A percentile compares a stretch with the other conserved stretches of the same genome.
Evolutionary conservation across 2,888 invertebrate species (phyloP).

Genomic region (Drosophila meridiana): DNA sequence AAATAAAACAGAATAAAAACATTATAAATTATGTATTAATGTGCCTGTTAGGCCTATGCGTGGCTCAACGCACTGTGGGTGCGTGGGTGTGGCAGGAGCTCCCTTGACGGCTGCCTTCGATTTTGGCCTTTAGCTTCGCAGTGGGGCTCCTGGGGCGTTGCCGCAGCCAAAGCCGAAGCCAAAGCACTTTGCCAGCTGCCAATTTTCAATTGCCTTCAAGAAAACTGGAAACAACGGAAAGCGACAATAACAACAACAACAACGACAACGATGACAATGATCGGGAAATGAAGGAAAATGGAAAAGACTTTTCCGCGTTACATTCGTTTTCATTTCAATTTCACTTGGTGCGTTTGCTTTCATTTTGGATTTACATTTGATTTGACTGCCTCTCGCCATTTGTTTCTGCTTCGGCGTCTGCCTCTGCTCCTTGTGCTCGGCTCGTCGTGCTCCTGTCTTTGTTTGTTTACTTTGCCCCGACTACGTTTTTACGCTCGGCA

Average conservation of each 20-base stretch:
- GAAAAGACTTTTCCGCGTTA: constrained; percentile 49
- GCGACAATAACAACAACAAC: constrained; percentile 31
- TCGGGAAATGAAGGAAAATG: constrained; percentile 53
- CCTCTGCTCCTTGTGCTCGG: background rate
- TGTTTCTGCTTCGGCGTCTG: constrained; percentile 16
- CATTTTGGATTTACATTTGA: constrained; percentile 80
- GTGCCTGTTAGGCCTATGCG: constrained; percentile 72
- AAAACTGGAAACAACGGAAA: constrained; percentile 48
- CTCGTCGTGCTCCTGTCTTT: constrained; percentile 10
- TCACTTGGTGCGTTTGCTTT: constrained; percentile 72
- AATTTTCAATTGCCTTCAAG: constrained; percentile 76
- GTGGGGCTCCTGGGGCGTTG: constrained; percentile 28
- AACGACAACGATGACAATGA: constrained; percentile 16
- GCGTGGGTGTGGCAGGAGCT: constrained; percentile 33
- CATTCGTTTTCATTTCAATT: constrained; percentile 75
- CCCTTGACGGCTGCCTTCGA: constrained; percentile 34
- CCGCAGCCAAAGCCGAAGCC: constrained; percentile 52
- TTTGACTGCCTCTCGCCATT: constrained; percentile 64
- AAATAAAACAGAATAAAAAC: constrained; percentile 69
- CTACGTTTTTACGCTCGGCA: constrained; percentile 74
- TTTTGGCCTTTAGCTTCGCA: constrained; percentile 39
- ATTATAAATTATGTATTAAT: constrained; percentile 82
- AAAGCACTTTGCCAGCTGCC: constrained; percentile 74
- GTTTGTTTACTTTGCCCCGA: constrained; percentile 48
- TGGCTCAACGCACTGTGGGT: constrained; percentile 15